Percentiles rank a stretch among this genome's conserved stretches.
Evolutionary conservation across 92 coral and sea anemone genomes (phyloP).

Genomic region (Siderastrea radians): DNA sequence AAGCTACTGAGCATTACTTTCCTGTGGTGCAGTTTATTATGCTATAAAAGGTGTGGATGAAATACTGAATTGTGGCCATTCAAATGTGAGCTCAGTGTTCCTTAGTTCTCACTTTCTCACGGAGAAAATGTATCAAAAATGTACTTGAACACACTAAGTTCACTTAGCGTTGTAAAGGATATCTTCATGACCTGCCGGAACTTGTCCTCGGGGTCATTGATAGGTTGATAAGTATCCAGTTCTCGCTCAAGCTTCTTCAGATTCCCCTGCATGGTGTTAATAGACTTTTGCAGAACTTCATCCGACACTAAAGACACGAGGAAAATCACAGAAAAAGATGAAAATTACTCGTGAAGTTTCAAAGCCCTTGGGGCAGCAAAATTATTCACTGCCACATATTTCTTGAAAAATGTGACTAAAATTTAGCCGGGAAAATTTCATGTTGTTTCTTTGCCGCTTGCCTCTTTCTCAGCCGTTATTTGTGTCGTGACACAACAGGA

Average conservation of each 20-base stretch:
- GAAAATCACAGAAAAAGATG: not conserved
- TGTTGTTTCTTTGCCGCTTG: too few species aligned
- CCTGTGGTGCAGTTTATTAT: too few species aligned
- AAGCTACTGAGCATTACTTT: too few species aligned
- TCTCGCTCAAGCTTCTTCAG: slow-evolving; percentile 90
- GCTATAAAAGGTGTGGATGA: not conserved
- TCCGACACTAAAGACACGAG: slow-evolving; percentile 82
- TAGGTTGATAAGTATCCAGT: slow-evolving; percentile 72
- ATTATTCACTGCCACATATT: too few species aligned
- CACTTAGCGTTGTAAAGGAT: slow-evolving; percentile 62
- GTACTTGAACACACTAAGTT: too few species aligned
- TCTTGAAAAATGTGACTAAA: not conserved
- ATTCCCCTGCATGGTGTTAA: slow-evolving; percentile 82
- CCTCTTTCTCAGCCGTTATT: too few species aligned
- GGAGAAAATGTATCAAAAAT: too few species aligned
- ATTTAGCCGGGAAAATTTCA: not conserved
- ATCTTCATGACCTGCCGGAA: slow-evolving; percentile 86
- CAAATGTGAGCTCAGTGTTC: too few species aligned
- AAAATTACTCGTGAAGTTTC: not conserved
- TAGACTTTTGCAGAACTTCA: slow-evolving; percentile 90
- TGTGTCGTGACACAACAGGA: too few species aligned
- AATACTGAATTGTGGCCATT: not conserved
- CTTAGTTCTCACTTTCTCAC: too few species aligned
- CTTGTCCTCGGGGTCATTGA: slow-evolving; percentile 85
- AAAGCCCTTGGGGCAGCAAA: too few species aligned